Evolutionary conservation across 2,888 invertebrate genomes (phyloP).

Genomic region (Brenthis hecate): DNA sequence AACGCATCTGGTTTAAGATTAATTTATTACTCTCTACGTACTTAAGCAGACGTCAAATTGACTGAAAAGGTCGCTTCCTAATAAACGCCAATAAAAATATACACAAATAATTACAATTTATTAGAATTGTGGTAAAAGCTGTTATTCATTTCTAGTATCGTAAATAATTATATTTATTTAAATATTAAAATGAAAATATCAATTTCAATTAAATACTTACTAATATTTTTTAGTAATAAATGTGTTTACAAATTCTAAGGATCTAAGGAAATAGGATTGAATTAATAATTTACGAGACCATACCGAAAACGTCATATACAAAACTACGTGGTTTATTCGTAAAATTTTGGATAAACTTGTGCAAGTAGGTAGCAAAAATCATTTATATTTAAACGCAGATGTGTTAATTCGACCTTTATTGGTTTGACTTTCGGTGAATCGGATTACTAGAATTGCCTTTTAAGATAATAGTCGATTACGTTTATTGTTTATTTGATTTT

Average conservation of each 20-base stretch:
- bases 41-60: not conserved
- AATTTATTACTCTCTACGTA: not conserved
- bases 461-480: constrained; percentile 17
- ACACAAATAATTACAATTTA: no score
- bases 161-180: no score
- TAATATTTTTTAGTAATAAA: no score
- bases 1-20: constrained; percentile 34
- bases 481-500: constrained; percentile 14
- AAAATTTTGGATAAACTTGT: constrained; percentile 49
- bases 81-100: not conserved
- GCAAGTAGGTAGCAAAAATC: constrained; percentile 44
- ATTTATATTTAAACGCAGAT: constrained; percentile 42
- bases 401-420: constrained; percentile 39
- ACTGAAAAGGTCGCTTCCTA: not conserved
- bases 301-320: not conserved
- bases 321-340: constrained; percentile 47
- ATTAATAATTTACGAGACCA: no score
- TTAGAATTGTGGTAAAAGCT: no score
- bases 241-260: no score
- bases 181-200: no score
- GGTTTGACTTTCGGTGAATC: constrained; percentile 34
- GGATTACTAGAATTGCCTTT: constrained; percentile 26
- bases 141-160: no score
- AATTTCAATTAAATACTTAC: no score
- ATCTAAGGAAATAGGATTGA: no score